phyloP scores from a whole-genome alignment of 2,797 vertebrate genomes.

The Chelon labrosus region DNA sequence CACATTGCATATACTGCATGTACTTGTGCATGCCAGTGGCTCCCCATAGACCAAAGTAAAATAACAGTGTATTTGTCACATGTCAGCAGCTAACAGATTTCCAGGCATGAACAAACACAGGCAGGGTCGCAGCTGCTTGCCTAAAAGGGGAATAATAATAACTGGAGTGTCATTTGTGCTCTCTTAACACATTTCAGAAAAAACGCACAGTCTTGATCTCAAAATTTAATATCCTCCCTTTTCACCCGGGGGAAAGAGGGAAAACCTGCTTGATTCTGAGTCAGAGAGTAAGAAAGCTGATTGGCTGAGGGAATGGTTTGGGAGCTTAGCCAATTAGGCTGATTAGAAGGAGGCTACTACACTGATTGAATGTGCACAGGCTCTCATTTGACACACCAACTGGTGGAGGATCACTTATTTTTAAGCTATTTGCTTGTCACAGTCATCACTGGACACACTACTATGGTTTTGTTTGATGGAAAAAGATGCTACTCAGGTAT shows the following conservation, averaged over 20 bases:
- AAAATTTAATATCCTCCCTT: conserved; percentile 8
- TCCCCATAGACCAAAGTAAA: conserved; percentile 51
- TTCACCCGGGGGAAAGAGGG: conserved; percentile 5
- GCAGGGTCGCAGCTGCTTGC: conserved; percentile 33
- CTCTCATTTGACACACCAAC: conserved; percentile 57
- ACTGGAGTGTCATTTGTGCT: conserved; percentile 17
- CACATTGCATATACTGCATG: neutral
- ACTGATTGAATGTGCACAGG: conserved; percentile 37
- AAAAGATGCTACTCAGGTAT: conserved; percentile 84
- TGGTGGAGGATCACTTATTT: conserved; percentile 59
- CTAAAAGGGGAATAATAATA: conserved; percentile 10
- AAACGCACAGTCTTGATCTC: neutral
- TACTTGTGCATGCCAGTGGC: conserved; percentile 9
- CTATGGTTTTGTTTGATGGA: conserved; percentile 85
- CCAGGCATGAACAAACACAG: conserved; percentile 41
- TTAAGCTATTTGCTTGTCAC: conserved; percentile 60
- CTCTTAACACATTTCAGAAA: conserved; percentile 17
- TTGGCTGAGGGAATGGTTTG: conserved; percentile 69
- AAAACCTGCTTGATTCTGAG: conserved; percentile 15
- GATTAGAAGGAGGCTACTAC: conserved; percentile 77
- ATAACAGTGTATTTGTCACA: conserved; percentile 35
- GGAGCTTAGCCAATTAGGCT: conserved; percentile 79
- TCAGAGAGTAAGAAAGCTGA: conserved; percentile 62
- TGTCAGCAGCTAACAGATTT: conserved; percentile 43
- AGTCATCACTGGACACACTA: conserved; percentile 58